A percentile compares a stretch with the other conserved stretches of the same genome.
phyloP scores from a whole-genome alignment of 2,888 invertebrate species.

The Caenorhabditis japonica region DNA sequence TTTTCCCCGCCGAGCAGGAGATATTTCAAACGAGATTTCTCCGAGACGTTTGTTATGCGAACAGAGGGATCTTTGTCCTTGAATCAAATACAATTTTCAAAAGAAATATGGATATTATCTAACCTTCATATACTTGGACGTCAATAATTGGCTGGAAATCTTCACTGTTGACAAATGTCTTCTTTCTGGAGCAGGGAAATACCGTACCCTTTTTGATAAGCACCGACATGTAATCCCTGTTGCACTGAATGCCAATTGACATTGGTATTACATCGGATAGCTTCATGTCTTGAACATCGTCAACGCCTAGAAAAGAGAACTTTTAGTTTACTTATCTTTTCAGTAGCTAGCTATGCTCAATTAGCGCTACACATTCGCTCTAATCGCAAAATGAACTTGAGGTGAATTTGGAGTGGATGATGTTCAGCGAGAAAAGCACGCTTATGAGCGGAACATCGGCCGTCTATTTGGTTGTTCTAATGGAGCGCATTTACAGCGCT shows the following conservation, averaged over 20 bases:
- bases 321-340: no score
- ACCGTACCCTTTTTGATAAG: conserved; percentile 38
- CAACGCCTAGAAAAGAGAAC: conserved; percentile 32
- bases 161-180: conserved; percentile 44
- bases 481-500: no score
- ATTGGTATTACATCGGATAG: conserved; percentile 47
- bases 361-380: no score
- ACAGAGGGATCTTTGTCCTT: conserved; percentile 40
- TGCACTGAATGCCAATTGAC: conserved; percentile 49
- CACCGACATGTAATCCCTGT: conserved; percentile 51
- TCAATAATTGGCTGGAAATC: conserved; percentile 44
- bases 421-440: no score
- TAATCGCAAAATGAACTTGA: no score
- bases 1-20: conserved; percentile 30
- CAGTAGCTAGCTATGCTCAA: no score
- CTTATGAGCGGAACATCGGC: no score
- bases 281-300: conserved; percentile 52
- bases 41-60: conserved; percentile 39
- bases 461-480: no score
- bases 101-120: not conserved
- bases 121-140: conserved; percentile 48
- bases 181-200: conserved; percentile 39
- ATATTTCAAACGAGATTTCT: conserved; percentile 25
- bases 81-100: not conserved
- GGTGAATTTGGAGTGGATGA: no score